A percentile compares a stretch with the other conserved stretches of the same genome.
These are phyloP conservation scores for Buphagus erythrorhynchus DNA, from an alignment of 2,797 vertebrate species.

Conservation along the genomic window DNA sequence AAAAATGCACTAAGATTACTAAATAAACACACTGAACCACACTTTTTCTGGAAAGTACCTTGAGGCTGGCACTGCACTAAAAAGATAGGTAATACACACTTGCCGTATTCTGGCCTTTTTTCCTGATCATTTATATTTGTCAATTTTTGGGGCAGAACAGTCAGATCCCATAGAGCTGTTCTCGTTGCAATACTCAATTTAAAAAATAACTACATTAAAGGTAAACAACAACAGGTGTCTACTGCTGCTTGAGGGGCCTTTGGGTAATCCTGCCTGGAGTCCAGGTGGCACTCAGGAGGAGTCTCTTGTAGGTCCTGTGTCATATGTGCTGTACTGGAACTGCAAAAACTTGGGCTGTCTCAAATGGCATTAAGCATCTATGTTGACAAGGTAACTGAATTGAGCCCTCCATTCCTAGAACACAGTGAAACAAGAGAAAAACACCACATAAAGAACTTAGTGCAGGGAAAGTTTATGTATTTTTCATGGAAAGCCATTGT, in stretches of 20 bases:
- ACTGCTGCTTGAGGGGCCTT: background rate
- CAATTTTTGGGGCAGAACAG: background rate
- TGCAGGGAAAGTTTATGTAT: rapidly evolving
- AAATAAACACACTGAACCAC: background rate
- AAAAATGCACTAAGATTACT: background rate
- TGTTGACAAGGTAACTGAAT: background rate
- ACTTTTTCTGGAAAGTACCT: background rate
- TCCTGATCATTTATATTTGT: background rate
- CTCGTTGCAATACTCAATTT: background rate
- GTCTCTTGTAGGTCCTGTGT: background rate
- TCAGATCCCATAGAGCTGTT: background rate
- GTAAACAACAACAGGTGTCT: background rate
- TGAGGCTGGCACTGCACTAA: background rate
- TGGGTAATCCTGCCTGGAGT: background rate
- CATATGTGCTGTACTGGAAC: background rate
- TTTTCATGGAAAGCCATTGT: background rate
- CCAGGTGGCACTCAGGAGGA: background rate
- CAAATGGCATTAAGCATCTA: background rate
- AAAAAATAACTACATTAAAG: background rate
- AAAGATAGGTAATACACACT: background rate
- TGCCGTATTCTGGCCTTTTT: background rate
- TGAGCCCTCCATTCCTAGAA: background rate
- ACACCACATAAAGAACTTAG: background rate
- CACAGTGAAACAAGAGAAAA: background rate
- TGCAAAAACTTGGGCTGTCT: rapidly evolving